Base-by-base conservation (phyloP, 2,888 invertebrate genomes). In the Drosophila siamana region DNA sequence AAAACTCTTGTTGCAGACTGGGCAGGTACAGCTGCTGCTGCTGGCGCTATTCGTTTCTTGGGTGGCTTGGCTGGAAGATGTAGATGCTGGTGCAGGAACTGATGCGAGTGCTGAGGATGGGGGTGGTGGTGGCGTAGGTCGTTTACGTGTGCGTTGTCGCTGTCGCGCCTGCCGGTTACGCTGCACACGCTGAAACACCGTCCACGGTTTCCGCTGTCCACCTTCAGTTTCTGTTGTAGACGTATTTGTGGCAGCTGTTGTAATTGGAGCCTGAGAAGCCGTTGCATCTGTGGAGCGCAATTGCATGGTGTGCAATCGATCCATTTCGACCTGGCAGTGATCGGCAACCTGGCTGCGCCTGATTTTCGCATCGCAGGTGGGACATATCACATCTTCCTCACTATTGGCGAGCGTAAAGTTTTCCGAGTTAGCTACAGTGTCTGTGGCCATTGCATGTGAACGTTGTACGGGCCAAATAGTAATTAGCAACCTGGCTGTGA, bases 341-440 rank as follows among this genome's bases (percentile, higher is more conserved):
- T 95, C 93, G 79, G 97, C 96, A n/a, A 98, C 93, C 91, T 98
- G 98, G 1, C 95, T 95, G 1, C 95, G 94, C 48, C 97, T 93
- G 43, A 98, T 94, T 2, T 97, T 97, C 68, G 96, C 95, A 71
- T 97, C 96, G 91, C 98, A 98, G 1, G 97, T 96, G 0, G 98
- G 98, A 91, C 98, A 98, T 94, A 96, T n/a, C 94, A 84, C 79
- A 36, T 84, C 78, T 24, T 89, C 88, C 28, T 77, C 79, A n/a
- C 55, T 68, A 15, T 59, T 74, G 9, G 59, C 38, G 7, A 83
- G 50, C 19, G 69, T 65, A 57, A 74, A 86, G 56, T 84, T 84
- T 46, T 84, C 85, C 41, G 74, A 74, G 46, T 71, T 87, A 16
- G 69, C 52, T 36, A 83, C 79, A 28, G 74, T 73, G 54, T 88